Evolutionary conservation across 2,113 vertebrate genomes (phyloP), one percentile per base, ranked within the genome.

Genomic region (Chlorocebus sabaeus): DNA sequence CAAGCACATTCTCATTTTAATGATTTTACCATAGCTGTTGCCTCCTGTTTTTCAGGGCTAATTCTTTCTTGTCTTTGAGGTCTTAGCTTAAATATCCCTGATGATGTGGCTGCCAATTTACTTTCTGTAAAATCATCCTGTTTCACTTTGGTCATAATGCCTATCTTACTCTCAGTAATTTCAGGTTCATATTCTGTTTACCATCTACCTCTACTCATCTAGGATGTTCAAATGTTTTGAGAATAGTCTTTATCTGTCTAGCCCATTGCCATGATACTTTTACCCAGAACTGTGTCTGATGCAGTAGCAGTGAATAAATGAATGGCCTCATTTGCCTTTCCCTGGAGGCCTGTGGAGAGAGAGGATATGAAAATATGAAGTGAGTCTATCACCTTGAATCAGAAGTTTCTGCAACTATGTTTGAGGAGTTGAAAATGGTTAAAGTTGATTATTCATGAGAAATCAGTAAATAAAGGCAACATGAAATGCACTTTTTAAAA

Each of bases 391-490:
- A 57, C 92, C 64, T 88, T 95, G 84, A 96, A 84, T 81, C 43
- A 82, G 70, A 89, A 67, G 20, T 50, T 94, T 93, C 82, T 48
- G 35, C 14, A 23, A 52, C 75, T 73, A n/a, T 43, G 25, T 79
- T 59, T 88, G 38, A 94, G 57, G 64, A 67, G 84, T 30, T 50
- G 9, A 25, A 64, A 59, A 48, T 38, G 85, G 84, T 23, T 16
- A 75, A 96, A 88, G 40, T 16, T 80, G 23, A 68, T 55, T 30
- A 84, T 85, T 76, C 59, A 76, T 38, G 83, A 96, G 76, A 85
- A 78, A 82, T 55, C 38, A 78, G 78, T 61, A 90, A 90, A 90
- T 83, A 78, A 90, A 94, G 76, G 70, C 64, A 96, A 40, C 30
- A 30, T 0, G 11, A 70, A 85, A 50, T 57, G 20, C 25, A 64